Evolutionary conservation across 2,888 invertebrate genomes (phyloP), one percentile per base, ranked within the genome.

Genomic region (Sphaerophoria taeniata): DNA sequence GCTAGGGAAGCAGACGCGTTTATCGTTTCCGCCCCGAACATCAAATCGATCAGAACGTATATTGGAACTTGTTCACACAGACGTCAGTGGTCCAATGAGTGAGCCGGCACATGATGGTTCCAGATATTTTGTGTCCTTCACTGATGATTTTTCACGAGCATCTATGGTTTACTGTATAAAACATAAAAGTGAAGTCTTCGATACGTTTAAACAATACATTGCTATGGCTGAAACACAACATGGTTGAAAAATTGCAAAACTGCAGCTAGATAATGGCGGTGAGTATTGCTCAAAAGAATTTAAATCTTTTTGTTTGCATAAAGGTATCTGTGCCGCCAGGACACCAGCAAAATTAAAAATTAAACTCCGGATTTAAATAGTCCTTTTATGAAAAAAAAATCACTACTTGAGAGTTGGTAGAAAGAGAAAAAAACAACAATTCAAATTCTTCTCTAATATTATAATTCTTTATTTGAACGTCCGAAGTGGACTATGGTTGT

Each of bases 191-290:
- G 49, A 49, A 49, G 49, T 49, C 12, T 49, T 49, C 14, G 49
- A 49, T 24, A 49, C 14, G 9, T 49, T 49, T 49, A 1, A 49
- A 6, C 7, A 49, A 24, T 49, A 49, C 9, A 6, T 49, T 49
- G 49, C 49, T 49, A 24, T 49, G 49, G 49, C 24, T 9, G 49
- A 49, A 49, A 24, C 16, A 24, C 49, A 49, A 49, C 49, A 49
- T 49, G 49, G 49, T 7, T 14, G 4, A 24, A 49, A 49, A 49
- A 49, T 49, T 7, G 0, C 24, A 14, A 49, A 14, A 49, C 7
- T 49, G 16, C 49, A 49, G 12, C 12, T 49, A 49, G 24, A 24
- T 24, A 24, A 49, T 2, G 6, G 49, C 14, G 9, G 49, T 49
- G 16, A 49, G 49, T 24, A 24, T 24, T 24, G 24, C 24, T 24